phyloP scores from a whole-genome alignment of 2,888 invertebrate species.

The Lasioglossum calceatum region DNA sequence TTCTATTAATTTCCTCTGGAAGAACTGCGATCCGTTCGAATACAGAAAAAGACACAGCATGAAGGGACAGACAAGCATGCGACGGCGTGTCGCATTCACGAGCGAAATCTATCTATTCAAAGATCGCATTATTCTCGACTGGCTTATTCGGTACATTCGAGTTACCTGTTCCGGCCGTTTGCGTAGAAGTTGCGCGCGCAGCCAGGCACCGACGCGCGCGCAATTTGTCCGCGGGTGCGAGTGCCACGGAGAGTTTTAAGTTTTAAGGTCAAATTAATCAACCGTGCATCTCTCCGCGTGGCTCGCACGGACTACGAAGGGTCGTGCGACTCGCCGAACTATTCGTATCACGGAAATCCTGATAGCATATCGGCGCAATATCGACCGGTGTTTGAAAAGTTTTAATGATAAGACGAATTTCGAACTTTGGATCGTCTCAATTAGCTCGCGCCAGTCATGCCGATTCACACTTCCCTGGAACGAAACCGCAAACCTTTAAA shows the following conservation, averaged over 20 bases:
- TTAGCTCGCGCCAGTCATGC: neutral
- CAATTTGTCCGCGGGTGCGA: constrained; percentile 54
- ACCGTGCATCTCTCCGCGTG: constrained; percentile 55
- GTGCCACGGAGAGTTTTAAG: constrained; percentile 69
- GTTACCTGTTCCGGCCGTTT: constrained; percentile 49
- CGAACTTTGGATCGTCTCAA: neutral
- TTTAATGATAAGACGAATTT: constrained; percentile 1
- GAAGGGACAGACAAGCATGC: neutral
- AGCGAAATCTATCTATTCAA: neutral
- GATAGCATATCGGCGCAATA: constrained; percentile 31
- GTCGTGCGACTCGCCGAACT: constrained; percentile 56
- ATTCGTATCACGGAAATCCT: constrained; percentile 60
- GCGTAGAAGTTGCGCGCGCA: constrained; percentile 22
- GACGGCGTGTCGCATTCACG: neutral
- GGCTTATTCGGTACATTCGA: constrained; percentile 33
- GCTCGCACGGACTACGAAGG: constrained; percentile 50
- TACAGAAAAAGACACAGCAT: neutral
- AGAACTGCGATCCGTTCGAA: neutral
- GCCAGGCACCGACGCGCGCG: constrained; percentile 13
- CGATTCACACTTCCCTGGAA: neutral
- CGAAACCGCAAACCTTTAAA: neutral
- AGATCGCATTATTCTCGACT: neutral
- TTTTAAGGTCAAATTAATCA: constrained; percentile 79
- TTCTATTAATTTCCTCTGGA: neutral
- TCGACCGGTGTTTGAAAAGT: neutral